Percentiles rank a stretch among this genome's conserved stretches.
phyloP scores from a whole-genome alignment of 2,113 vertebrate genomes.

The Cyprinodon tularosa region DNA sequence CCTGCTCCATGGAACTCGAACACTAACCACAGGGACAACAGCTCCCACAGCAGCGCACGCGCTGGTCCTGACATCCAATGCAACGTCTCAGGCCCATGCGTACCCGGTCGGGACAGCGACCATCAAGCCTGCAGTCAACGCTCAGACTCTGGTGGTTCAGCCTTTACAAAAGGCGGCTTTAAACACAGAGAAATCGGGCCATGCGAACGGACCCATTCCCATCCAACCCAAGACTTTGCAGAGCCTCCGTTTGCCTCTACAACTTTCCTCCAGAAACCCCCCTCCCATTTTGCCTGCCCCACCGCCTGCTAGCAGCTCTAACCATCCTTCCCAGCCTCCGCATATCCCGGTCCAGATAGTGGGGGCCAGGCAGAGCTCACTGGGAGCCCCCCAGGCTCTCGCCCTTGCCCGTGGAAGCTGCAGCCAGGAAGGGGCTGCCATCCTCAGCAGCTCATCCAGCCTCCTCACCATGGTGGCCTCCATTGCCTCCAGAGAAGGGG shows the following conservation, averaged over 20 bases:
- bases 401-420: constrained; percentile 81
- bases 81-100: constrained; percentile 62
- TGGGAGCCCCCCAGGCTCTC: constrained; percentile 87
- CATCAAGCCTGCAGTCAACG: constrained; percentile 78
- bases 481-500: constrained; percentile 66
- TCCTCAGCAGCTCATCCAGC: constrained; percentile 71
- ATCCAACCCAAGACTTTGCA: constrained; percentile 90
- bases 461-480: constrained; percentile 77
- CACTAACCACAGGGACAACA: constrained; percentile 65
- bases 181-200: constrained; percentile 55
- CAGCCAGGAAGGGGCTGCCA: constrained; percentile 59
- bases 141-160: constrained; percentile 95
- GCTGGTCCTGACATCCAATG: constrained; percentile 74
- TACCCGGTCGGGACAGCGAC: constrained; percentile 87
- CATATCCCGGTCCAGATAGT: constrained; percentile 95
- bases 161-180: constrained; percentile 85
- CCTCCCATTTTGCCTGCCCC: constrained; percentile 78
- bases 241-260: constrained; percentile 74
- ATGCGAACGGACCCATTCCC: constrained; percentile 81
- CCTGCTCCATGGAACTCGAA: constrained; percentile 86
- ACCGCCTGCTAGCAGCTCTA: constrained; percentile 67
- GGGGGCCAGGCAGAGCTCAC: constrained; percentile 88
- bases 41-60: constrained; percentile 71
- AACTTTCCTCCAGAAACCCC: constrained; percentile 77
- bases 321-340: constrained; percentile 78